Percentiles rank a stretch among this genome's conserved stretches.
These are phyloP conservation scores for Dryas iulia DNA, from an alignment of 1,140 invertebrate genomes.

Conservation along the genomic window DNA sequence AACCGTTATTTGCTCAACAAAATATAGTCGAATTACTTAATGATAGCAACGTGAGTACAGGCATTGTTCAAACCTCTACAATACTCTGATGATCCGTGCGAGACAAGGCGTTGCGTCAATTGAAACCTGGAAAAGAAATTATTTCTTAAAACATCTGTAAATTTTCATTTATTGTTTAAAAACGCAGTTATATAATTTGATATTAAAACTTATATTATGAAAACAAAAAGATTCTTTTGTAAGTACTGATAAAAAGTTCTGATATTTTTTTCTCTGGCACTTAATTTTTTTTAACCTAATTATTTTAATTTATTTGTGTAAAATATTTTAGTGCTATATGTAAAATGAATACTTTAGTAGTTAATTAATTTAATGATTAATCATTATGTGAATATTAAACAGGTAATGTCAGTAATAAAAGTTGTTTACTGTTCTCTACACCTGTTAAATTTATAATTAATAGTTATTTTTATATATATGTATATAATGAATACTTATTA, in stretches of 20 bases:
- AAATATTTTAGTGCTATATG: background rate
- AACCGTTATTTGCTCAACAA: conserved; percentile 28
- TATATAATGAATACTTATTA: background rate
- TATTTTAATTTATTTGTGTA: background rate
- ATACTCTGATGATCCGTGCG: conserved; percentile 17
- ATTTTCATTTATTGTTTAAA: background rate
- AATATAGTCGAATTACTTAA: conserved; percentile 30
- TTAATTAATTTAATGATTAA: background rate
- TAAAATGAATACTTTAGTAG: background rate
- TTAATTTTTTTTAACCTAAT: background rate
- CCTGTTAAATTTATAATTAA: background rate
- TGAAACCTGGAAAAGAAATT: background rate
- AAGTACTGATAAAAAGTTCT: no score
- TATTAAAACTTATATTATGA: background rate
- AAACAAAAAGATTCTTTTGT: no score
- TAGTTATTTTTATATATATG: background rate
- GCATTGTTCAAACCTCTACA: conserved; percentile 25
- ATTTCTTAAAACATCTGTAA: background rate
- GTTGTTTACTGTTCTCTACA: background rate
- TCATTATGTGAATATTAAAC: background rate
- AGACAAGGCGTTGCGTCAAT: conserved; percentile 20
- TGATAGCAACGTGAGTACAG: conserved; percentile 21
- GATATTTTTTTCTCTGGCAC: no score
- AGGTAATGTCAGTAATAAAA: background rate
- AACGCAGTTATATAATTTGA: background rate